phyloP scores from a whole-genome alignment of 2,888 invertebrate species.

The Himalopsyche kuldschensis region DNA sequence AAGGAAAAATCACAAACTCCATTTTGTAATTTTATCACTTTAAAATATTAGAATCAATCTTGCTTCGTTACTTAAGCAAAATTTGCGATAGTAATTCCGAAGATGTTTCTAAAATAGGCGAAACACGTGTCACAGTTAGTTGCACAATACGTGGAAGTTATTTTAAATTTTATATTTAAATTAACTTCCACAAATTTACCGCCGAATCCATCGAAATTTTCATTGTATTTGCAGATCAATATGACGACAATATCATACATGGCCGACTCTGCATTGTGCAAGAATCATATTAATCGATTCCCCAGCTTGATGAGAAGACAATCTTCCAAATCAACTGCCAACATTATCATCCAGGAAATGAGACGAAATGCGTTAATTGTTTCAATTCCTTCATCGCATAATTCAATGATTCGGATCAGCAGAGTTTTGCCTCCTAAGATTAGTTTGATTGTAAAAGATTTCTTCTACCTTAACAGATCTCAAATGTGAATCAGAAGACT shows the following conservation, averaged over 20 bases:
- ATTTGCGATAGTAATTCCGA: too few relatives aligned
- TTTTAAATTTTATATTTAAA: too few relatives aligned
- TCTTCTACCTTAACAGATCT: slow-evolving; percentile 63
- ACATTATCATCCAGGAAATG: slow-evolving; percentile 68
- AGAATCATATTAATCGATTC: slow-evolving; percentile 73
- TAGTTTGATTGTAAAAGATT: slow-evolving; percentile 60
- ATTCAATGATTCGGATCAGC: slow-evolving; percentile 60
- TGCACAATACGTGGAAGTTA: too few relatives aligned
- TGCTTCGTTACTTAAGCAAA: too few relatives aligned
- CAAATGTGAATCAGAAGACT: slow-evolving; percentile 44
- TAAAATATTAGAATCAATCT: too few relatives aligned
- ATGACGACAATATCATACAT: slow-evolving; percentile 85
- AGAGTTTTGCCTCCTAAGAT: slow-evolving; percentile 61
- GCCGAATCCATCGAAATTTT: not conserved
- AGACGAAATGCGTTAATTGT: slow-evolving; percentile 63
- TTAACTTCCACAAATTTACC: too few relatives aligned
- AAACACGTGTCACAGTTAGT: too few relatives aligned
- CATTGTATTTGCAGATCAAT: slow-evolving; percentile 62
- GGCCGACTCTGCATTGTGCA: slow-evolving; percentile 83
- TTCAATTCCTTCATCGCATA: slow-evolving; percentile 65
- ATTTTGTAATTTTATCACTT: too few relatives aligned
- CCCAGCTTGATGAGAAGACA: slow-evolving; percentile 66
- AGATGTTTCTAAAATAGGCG: too few relatives aligned
- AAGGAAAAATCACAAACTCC: too few relatives aligned
- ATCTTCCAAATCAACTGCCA: slow-evolving; percentile 64